Evolutionary conservation across 2,888 invertebrate genomes (phyloP).

Genomic region (Heteromurus nitidus): DNA sequence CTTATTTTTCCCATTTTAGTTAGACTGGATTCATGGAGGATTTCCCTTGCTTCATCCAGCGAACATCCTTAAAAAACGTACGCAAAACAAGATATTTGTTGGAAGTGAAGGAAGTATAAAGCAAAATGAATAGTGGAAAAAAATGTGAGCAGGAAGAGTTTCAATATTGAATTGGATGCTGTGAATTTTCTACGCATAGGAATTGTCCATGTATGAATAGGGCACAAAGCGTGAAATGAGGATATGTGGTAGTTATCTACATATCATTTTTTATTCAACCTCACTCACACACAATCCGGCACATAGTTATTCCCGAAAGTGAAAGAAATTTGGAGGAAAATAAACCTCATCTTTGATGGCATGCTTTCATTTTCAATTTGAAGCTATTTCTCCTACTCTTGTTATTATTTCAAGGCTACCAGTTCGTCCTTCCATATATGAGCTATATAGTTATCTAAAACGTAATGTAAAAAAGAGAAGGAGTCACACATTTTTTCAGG

Average conservation of each 20-base stretch:
- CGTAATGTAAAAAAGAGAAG: too few species aligned
- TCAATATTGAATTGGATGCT: not conserved
- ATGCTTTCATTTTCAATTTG: not conserved
- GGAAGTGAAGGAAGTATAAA: not conserved
- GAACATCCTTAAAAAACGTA: not conserved
- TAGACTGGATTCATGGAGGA: not conserved
- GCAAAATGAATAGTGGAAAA: not conserved
- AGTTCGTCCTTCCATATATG: not conserved
- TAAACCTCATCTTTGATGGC: not conserved
- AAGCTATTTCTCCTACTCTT: too few species aligned
- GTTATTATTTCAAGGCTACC: not conserved
- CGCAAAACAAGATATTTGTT: not conserved
- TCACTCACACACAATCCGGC: not conserved
- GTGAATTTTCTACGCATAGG: not conserved
- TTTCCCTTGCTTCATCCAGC: not conserved
- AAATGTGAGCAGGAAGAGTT: not conserved
- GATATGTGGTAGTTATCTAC: not conserved
- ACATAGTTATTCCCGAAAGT: not conserved
- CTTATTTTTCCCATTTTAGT: not conserved
- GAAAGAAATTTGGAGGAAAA: not conserved
- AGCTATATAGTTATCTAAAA: too few species aligned
- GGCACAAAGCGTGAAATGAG: not conserved
- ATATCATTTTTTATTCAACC: not conserved
- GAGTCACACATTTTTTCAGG: not conserved
- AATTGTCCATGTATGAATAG: not conserved